Base-by-base conservation (phyloP, 2,888 invertebrate species). In the Argynnis bischoffii region DNA sequence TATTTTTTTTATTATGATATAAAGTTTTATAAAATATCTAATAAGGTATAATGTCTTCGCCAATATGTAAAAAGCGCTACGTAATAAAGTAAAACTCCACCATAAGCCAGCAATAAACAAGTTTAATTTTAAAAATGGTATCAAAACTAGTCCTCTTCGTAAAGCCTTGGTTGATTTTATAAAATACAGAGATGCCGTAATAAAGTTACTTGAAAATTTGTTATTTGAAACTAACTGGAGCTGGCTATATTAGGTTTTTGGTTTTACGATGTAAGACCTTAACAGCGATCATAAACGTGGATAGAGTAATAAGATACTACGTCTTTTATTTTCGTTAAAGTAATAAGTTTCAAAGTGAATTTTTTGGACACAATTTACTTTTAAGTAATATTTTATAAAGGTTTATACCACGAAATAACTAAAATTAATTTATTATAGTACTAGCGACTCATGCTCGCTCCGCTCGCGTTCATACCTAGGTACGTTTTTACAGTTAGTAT, bases 61-160 rank as follows among this genome's bases (percentile, higher is more conserved):
- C 11, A 41, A 41, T 41, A 41, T 11, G 35, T 41, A 41, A 41
- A 11, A 11, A 41, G 8, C 55, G 35, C 60, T 41, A 6, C 35
- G 66, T 64, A 55, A 59, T 54, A 47, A 11, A 31, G 41, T 60
- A 26, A 64, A 64, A 63, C 55, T 63, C 50, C 41, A 31, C 46
- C 57, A 50, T 41, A 60, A 51, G 31, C 50, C 50, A 66, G 35
- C 35, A 73, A 72, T 73, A 74, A 70, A 75, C 69, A 56, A 64
- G 72, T 64, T 69, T 71, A 2, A 70, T 67, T 73, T 73, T 71
- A 61, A 72, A 72, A 76, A 73, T 64, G 71, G 64, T 73, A 72
- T 74, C 68, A 74, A 74, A 57, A 75, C 69, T 72, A 75, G 72
- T 75, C 71, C 71, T 70, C 63, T 65, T 69, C 66, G 60, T 59